phyloP scores from a whole-genome alignment of 30 jellyfish, hydroid and myxozoan species.

The Calvadosia cruxmelitensis region DNA sequence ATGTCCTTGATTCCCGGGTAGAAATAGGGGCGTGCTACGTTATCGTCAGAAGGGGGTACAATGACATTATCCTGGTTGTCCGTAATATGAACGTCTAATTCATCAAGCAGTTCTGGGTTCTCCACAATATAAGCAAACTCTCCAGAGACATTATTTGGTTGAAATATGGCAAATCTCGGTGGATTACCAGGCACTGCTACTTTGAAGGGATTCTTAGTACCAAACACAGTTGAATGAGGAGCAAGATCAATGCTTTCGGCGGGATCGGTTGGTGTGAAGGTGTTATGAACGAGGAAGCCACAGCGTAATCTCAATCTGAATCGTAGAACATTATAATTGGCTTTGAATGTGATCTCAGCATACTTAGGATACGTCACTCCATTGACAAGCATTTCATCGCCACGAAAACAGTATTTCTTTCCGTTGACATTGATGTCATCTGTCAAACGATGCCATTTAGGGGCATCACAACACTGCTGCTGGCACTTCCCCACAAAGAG shows the following conservation, averaged over 20 bases:
- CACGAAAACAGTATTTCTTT: not conserved
- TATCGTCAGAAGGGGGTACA: not conserved
- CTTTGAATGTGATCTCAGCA: not conserved
- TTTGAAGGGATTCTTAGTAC: not conserved
- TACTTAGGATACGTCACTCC: not conserved
- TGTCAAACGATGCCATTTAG: not conserved
- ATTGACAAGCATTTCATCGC: not conserved
- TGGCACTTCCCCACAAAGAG: too few relatives aligned
- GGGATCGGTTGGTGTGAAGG: not conserved
- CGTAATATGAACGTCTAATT: not conserved
- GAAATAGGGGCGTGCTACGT: not conserved
- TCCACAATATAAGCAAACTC: not conserved
- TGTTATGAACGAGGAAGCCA: not conserved
- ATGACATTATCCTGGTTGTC: not conserved
- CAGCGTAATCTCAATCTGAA: not conserved
- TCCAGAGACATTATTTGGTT: too few relatives aligned
- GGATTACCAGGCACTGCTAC: not conserved
- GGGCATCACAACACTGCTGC: not conserved
- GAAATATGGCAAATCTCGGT: too few relatives aligned
- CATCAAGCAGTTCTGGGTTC: not conserved
- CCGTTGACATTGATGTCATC: not conserved
- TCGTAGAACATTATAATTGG: not conserved
- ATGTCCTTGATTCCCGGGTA: not conserved
- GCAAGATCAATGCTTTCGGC: not conserved
- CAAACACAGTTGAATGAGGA: not conserved